Percentiles rank a stretch among this genome's conserved stretches.
phyloP scores from a whole-genome alignment of 2,113 vertebrate genomes.

The Oncorhynchus clarkii region DNA sequence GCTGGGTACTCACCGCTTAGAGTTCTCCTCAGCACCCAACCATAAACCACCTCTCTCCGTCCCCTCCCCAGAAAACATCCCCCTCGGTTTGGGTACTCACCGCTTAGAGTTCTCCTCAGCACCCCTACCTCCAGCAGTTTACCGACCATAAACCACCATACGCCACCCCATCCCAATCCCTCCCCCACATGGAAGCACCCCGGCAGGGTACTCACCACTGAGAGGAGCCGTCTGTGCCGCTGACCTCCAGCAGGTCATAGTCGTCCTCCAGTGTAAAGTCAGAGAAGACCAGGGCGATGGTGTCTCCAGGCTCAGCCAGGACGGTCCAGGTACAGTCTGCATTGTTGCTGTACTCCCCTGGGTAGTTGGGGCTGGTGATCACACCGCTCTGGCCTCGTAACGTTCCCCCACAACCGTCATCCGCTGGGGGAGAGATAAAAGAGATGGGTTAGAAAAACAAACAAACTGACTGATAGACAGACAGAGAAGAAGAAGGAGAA shows the following conservation, averaged over 20 bases:
- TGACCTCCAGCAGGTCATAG: slow-evolving; percentile 94
- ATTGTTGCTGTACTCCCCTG: slow-evolving; percentile 91
- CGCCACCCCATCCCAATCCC: rapidly evolving
- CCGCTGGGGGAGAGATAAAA: slow-evolving; percentile 71
- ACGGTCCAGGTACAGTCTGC: slow-evolving; percentile 99
- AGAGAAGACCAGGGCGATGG: slow-evolving; percentile 94
- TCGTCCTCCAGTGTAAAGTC: slow-evolving; percentile 97
- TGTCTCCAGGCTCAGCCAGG: slow-evolving; percentile 94
- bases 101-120: background rate
- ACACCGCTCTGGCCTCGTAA: slow-evolving; percentile 93
- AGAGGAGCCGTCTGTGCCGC: slow-evolving; percentile 92
- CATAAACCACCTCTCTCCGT: too few species aligned
- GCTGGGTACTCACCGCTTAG: background rate
- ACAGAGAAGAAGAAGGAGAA: background rate
- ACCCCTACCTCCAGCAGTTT: background rate
- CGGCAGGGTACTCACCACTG: slow-evolving; percentile 82
- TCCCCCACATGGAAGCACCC: too few species aligned
- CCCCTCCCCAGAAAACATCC: too few species aligned
- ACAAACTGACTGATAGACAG: background rate
- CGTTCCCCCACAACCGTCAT: slow-evolving; percentile 94
- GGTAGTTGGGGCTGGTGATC: slow-evolving; percentile 95
- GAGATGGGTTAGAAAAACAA: background rate
- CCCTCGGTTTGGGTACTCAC: too few species aligned
- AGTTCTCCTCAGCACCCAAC: background rate
- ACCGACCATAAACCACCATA: too few species aligned